These are phyloP conservation scores for Mastomys coucha DNA, from an alignment of 2,113 vertebrate genomes.

Conservation along the genomic window DNA sequence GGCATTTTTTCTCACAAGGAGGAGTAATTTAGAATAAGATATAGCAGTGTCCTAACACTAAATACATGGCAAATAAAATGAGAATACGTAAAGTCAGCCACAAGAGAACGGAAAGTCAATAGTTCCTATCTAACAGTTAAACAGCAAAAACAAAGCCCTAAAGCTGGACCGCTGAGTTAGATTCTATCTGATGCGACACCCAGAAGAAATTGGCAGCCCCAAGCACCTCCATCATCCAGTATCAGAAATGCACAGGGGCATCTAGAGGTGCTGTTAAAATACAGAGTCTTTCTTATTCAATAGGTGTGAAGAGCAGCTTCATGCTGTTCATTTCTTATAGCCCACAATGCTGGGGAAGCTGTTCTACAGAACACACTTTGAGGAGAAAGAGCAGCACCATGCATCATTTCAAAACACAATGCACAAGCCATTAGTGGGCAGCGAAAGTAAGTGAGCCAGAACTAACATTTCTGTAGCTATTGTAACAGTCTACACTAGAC, in stretches of 20 bases:
- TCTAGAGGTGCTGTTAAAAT: neutral
- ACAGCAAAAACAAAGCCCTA: neutral
- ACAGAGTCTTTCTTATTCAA: neutral
- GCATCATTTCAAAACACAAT: neutral
- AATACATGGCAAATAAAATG: constrained; percentile 9
- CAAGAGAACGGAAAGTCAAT: neutral
- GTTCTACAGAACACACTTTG: neutral
- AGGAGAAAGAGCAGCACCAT: neutral
- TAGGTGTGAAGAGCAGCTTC: neutral
- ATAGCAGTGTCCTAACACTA: neutral
- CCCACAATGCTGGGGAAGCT: neutral
- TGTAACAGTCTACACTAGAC: neutral
- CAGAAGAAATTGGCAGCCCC: neutral
- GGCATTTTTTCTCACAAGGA: constrained; percentile 50
- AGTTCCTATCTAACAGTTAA: neutral
- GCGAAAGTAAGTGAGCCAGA: neutral
- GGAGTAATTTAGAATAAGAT: constrained; percentile 56
- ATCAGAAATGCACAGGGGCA: too few relatives aligned
- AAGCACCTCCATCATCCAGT: neutral
- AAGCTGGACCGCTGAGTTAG: neutral
- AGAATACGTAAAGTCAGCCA: neutral
- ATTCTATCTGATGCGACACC: neutral
- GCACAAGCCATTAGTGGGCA: neutral
- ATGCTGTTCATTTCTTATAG: neutral
- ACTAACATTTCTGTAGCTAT: neutral